Percentiles rank a stretch among this genome's conserved stretches.
Evolutionary conservation across 2,113 vertebrate species (phyloP).

Genomic region (Rhabdomys dilectus): DNA sequence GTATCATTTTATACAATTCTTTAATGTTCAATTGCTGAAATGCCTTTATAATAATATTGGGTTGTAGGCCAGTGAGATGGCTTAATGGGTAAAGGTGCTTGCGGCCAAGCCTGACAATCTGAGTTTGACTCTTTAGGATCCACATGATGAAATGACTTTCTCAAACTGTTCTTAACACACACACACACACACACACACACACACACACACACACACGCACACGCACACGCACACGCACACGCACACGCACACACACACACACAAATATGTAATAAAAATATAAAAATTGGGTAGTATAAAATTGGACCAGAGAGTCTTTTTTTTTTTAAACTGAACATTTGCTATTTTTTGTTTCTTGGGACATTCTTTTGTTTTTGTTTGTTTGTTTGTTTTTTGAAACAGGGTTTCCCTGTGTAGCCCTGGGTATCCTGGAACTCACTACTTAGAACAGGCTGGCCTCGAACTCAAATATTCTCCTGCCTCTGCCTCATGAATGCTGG

Average conservation of each 20-base stretch:
- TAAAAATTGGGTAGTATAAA: background rate
- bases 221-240: no score
- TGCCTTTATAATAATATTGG: constrained; percentile 78
- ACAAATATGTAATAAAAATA: background rate
- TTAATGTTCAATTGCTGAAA: constrained; percentile 58
- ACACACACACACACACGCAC: no score
- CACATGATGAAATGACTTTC: background rate
- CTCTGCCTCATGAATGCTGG: background rate
- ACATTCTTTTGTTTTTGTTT: background rate
- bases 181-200: background rate
- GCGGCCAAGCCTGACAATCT: background rate
- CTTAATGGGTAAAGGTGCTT: background rate
- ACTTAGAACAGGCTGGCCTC: no score
- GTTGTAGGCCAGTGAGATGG: background rate
- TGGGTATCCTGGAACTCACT: no score
- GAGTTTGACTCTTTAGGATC: background rate
- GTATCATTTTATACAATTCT: constrained; percentile 35
- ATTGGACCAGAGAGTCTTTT: constrained; percentile 6
- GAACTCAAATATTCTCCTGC: background rate
- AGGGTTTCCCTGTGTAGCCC: background rate
- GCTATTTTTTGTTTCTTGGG: background rate
- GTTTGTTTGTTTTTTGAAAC: background rate
- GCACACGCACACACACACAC: background rate
- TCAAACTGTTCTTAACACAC: background rate
- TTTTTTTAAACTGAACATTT: background rate